Evolutionary conservation across 1,140 invertebrate species (phyloP).

Genomic region (Diorhabda elongata): DNA sequence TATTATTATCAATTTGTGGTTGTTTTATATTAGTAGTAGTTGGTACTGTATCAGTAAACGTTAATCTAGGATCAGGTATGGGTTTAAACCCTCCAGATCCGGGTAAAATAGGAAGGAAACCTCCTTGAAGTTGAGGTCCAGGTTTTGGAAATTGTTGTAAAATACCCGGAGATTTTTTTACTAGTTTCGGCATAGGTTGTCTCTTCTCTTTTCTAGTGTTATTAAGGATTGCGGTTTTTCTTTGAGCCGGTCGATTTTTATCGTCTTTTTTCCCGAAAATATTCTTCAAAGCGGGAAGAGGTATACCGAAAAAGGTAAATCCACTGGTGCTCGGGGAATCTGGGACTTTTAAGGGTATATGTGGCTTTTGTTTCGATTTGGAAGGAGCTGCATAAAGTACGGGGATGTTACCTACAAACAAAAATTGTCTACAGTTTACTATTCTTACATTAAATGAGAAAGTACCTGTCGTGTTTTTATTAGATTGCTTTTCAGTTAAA

Average conservation of each 20-base stretch:
- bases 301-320: conserved; percentile 81
- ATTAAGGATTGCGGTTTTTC: conserved; percentile 30
- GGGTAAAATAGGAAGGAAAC: conserved; percentile 68
- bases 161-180: conserved; percentile 43
- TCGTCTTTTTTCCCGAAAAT: conserved; percentile 53
- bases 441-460: neutral
- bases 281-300: conserved; percentile 68
- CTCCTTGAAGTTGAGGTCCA: conserved; percentile 59
- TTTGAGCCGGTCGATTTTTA: conserved; percentile 21
- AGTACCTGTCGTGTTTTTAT: conserved; percentile 21
- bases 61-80: conserved; percentile 45
- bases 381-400: conserved; percentile 62
- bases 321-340: conserved; percentile 54
- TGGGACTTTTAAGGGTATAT: conserved; percentile 44
- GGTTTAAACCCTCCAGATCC: conserved; percentile 67
- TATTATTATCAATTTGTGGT: too few relatives aligned
- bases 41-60: neutral
- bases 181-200: conserved; percentile 30
- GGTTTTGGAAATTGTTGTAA: conserved; percentile 26
- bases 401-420: conserved; percentile 57
- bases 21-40: too few relatives aligned
- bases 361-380: conserved; percentile 49
- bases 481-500: conserved; percentile 30
- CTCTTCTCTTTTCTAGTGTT: conserved; percentile 9
- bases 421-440: conserved; percentile 17